Evolutionary conservation across 2,797 vertebrate genomes (phyloP).

Genomic region (Gymnothorax javanicus): DNA sequence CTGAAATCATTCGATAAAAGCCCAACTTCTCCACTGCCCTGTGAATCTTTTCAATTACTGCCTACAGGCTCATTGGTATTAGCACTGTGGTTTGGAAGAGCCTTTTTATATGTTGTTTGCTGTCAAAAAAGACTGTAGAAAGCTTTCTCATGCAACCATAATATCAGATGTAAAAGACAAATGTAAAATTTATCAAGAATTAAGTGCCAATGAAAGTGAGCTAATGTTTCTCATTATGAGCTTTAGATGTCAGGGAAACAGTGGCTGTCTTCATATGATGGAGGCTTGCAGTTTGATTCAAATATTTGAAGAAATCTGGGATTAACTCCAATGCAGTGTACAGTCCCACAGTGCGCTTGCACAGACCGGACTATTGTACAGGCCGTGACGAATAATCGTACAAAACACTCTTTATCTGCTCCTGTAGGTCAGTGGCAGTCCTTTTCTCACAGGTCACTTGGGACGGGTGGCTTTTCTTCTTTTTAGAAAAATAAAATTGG

Average conservation of each 20-base stretch:
- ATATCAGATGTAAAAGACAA: not conserved
- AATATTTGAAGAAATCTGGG: not conserved
- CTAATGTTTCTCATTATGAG: not conserved
- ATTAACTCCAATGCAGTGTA: not conserved
- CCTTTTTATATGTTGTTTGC: not conserved
- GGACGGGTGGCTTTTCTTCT: not conserved
- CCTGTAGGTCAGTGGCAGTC: not conserved
- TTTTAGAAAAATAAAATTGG: not conserved
- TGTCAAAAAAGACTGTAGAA: not conserved
- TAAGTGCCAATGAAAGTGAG: constrained; percentile 21
- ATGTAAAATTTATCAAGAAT: not conserved
- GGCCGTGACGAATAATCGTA: not conserved
- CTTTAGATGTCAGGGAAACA: not conserved
- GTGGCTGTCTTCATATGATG: not conserved
- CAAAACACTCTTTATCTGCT: not conserved
- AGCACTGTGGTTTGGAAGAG: not conserved
- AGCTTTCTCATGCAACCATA: not conserved
- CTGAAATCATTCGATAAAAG: not conserved
- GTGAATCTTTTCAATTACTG: not conserved
- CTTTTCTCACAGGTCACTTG: not conserved
- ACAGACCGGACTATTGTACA: not conserved
- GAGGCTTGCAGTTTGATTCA: not conserved
- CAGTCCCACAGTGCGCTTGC: not conserved
- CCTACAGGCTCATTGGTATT: not conserved
- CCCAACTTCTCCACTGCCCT: not conserved